Conservation (phyloP, 2,113 vertebrate genomes). For the Cynoglossus semilaevis region DNA sequence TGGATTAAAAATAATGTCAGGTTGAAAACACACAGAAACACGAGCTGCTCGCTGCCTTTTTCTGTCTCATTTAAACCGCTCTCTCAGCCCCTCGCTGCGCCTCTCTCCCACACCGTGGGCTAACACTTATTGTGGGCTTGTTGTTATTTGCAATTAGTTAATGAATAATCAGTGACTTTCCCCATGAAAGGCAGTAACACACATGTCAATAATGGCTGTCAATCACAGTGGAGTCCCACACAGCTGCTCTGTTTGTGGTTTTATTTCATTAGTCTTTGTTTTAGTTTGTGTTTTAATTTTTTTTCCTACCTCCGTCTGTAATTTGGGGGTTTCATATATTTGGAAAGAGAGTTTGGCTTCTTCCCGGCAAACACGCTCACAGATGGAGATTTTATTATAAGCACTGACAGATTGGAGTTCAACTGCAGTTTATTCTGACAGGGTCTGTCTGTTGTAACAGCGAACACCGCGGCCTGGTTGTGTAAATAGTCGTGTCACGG, state of each 20-base stretch:
- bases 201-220: background rate
- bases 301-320: background rate
- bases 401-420: background rate
- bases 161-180: background rate
- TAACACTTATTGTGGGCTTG: background rate
- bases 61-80: background rate
- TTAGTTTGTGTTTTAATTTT: background rate
- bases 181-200: background rate
- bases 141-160: background rate
- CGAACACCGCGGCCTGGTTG: too few relatives aligned
- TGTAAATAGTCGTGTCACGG: too few relatives aligned
- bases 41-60: background rate
- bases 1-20: slow-evolving; percentile 18
- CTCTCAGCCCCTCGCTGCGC: background rate
- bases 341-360: too few relatives aligned
- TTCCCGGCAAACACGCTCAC: background rate
- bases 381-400: background rate
- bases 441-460: too few relatives aligned
- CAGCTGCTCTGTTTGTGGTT: too few relatives aligned
- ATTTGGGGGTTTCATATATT: too few relatives aligned
- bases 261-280: background rate
- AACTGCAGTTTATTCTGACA: slow-evolving; percentile 1
- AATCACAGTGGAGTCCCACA: background rate
- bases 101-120: too few relatives aligned
- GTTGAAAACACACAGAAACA: background rate